phyloP scores from a whole-genome alignment of 1,140 invertebrate species.

The Megalopta genalis region DNA sequence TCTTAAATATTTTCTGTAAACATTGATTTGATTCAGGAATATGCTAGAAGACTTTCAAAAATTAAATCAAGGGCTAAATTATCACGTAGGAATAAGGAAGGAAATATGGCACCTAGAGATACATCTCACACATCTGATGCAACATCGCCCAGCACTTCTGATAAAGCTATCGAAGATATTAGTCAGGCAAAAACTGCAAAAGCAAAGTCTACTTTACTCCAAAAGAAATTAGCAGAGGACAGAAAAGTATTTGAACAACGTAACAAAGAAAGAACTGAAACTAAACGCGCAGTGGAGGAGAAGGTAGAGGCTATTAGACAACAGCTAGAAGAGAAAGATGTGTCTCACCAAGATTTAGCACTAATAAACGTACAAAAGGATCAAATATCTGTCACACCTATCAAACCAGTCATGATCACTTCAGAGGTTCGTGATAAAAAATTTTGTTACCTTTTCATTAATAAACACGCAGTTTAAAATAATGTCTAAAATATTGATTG shows the following conservation, averaged over 20 bases:
- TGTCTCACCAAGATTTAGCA: constrained; percentile 40
- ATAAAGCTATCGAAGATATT: constrained; percentile 68
- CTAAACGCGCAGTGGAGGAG: constrained; percentile 76
- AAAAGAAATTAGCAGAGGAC: constrained; percentile 77
- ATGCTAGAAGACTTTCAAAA: constrained; percentile 75
- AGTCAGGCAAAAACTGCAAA: constrained; percentile 76
- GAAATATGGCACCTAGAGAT: constrained; percentile 60
- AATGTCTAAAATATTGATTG: constrained; percentile 47
- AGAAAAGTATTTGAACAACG: constrained; percentile 77
- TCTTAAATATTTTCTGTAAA: not conserved
- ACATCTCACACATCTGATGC: constrained; percentile 58
- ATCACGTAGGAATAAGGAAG: constrained; percentile 68
- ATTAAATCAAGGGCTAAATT: constrained; percentile 76
- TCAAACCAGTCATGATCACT: constrained; percentile 66
- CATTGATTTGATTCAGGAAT: constrained; percentile 68
- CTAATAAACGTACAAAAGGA: constrained; percentile 54
- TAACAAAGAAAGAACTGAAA: constrained; percentile 76
- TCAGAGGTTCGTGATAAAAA: constrained; percentile 62
- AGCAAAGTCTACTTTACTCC: constrained; percentile 75
- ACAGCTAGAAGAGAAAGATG: constrained; percentile 75
- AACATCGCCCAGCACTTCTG: constrained; percentile 40
- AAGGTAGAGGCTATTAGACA: constrained; percentile 77
- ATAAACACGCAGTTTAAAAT: not conserved
- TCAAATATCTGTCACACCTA: constrained; percentile 46
- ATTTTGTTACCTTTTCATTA: constrained; percentile 20